Base-by-base conservation (phyloP, 2,797 vertebrate genomes). In the Pseudocheirus occidentalis region DNA sequence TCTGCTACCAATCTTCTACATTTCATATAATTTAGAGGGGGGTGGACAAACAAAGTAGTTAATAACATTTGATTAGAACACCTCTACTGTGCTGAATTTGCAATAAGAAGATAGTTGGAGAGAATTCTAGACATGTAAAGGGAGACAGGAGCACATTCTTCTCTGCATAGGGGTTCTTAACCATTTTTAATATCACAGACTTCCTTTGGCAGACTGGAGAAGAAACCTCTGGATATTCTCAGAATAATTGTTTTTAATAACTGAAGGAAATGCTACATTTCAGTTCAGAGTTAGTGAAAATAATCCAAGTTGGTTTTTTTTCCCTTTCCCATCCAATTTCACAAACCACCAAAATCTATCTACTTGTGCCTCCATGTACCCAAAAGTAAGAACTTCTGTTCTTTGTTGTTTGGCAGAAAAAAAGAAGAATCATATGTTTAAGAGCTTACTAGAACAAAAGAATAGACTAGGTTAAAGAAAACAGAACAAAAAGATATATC, bases 381-480 rank as follows among this genome's bases (percentile, higher is more conserved):
- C 66, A 40, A 73, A 73, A 40, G 16, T 40, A 66, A 66, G 31
- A 66, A 66, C 31, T 11, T 73, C 7, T 40, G 1, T 73, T n/a
- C 55, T 56, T 56, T 56, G 21, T 56, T 56, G 55, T 56, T 40
- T 73, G 18, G 66, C 66, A 73, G 16, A 40, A 73, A n/a, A 5
- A 40, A 73, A 73, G 34, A 66, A 66, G 66, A 66, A 52, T 55
- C 27, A 56, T 24, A 1, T n/a, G 4, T 93, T 55, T n/a, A 52
- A 21, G 55, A 7, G 52, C 92, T 92, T 95, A 92, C 57, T 62
- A 90, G 62, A 92, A n/a, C 55, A n/a, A 55, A 13, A 2, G 66
- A 87, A 57, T 92, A 92, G 58, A 29, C 52, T 54, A 2, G 54
- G 55, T 55, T 57, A 2, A 59, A 55, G 93, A 92, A 95, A 95